Evolutionary conservation across 1,140 invertebrate genomes (phyloP).

Genomic region (Gerris buenoi): DNA sequence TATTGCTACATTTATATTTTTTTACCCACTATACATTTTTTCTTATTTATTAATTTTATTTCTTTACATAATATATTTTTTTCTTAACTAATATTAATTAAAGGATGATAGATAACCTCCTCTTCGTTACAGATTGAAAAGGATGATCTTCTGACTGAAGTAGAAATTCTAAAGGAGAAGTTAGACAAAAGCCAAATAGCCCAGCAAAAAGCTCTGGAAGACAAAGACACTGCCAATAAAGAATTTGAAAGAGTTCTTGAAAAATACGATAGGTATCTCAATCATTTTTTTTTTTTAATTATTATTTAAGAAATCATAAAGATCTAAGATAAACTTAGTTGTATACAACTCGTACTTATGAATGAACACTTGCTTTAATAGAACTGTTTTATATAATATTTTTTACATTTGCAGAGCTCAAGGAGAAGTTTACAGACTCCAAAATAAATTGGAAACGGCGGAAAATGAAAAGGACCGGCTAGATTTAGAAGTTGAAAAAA

Average conservation of each 20-base stretch:
- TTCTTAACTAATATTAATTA: conserved; percentile 19
- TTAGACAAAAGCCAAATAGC: conserved; percentile 68
- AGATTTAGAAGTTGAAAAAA: conserved; percentile 73
- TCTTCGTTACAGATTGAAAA: conserved; percentile 66
- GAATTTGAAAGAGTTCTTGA: conserved; percentile 84
- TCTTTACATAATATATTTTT: conserved; percentile 12
- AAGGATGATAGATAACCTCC: no score
- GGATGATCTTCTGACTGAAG: conserved; percentile 67
- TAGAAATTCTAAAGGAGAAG: conserved; percentile 77
- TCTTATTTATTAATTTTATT: conserved; percentile 9
- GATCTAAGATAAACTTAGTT: no score
- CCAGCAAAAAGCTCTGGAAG: conserved; percentile 65
- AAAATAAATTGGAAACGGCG: conserved; percentile 69
- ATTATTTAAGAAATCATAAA: no score
- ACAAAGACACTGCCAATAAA: conserved; percentile 71
- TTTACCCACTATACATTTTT: no score
- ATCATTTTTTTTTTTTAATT: no score
- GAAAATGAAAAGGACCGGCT: conserved; percentile 73
- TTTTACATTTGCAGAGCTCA: conserved; percentile 47
- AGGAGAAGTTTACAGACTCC: conserved; percentile 71
- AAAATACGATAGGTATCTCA: conserved; percentile 79
- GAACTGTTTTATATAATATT: conserved; percentile 11
- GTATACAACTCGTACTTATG: no score
- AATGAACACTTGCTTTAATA: no score
- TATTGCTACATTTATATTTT: background rate